Evolutionary conservation across 2,888 invertebrate species (phyloP).

Genomic region (Dryadula phaetusa): DNA sequence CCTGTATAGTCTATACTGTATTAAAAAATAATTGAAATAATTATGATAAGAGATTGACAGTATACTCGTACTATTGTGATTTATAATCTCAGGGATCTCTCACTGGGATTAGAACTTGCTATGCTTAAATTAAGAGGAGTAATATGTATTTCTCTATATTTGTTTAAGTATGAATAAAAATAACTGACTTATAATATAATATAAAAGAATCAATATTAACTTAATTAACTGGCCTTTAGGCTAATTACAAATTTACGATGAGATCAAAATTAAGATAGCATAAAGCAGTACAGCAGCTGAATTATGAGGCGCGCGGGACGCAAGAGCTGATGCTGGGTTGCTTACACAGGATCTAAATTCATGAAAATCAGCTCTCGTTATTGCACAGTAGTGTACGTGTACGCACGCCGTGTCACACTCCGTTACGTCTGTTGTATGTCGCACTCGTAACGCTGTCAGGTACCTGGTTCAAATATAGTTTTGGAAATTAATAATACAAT

Average conservation of each 20-base stretch:
- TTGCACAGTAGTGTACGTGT: slow-evolving; percentile 94
- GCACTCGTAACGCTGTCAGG: slow-evolving; percentile 89
- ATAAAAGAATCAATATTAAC: too few species aligned
- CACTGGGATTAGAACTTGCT: too few species aligned
- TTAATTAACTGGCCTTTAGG: not conserved
- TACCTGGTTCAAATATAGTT: slow-evolving; percentile 81
- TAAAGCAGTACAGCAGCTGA: slow-evolving; percentile 75
- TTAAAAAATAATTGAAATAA: too few species aligned
- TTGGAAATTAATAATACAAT: not conserved
- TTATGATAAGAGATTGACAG: too few species aligned
- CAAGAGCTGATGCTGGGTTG: slow-evolving; percentile 90
- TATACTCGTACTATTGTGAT: too few species aligned
- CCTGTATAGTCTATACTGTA: not conserved
- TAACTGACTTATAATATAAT: too few species aligned
- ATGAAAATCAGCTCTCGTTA: slow-evolving; percentile 92
- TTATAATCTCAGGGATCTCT: too few species aligned
- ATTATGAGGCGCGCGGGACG: slow-evolving; percentile 82
- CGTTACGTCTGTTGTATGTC: slow-evolving; percentile 79
- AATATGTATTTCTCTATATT: too few species aligned
- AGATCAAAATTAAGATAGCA: slow-evolving; percentile 66
- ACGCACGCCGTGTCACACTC: slow-evolving; percentile 90
- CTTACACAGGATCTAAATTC: slow-evolving; percentile 92
- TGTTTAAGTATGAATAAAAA: too few species aligned
- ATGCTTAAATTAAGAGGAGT: too few species aligned
- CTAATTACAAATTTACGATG: slow-evolving; percentile 41